These are phyloP conservation scores for Coremacera marginata DNA, from an alignment of 2,888 invertebrate species.

Conservation along the genomic window DNA sequence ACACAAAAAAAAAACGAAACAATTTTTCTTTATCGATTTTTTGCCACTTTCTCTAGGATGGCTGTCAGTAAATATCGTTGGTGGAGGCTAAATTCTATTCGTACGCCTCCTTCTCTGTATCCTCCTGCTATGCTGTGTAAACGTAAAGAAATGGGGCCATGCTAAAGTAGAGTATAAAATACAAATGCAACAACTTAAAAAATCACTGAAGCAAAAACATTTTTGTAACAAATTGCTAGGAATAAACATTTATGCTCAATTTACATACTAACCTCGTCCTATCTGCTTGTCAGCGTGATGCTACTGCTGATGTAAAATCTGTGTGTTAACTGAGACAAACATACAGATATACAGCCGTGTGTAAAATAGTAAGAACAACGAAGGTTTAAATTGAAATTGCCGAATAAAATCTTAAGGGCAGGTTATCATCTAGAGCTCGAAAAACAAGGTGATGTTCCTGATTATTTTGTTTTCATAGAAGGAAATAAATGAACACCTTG, in stretches of 20 bases:
- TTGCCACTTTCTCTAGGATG: background rate
- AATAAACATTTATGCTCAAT: conserved; percentile 20
- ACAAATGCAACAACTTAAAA: background rate
- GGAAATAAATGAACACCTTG: no score
- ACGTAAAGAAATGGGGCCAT: background rate
- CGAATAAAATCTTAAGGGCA: no score
- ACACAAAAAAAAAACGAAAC: background rate
- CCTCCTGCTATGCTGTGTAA: no score
- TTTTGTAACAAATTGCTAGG: conserved; percentile 12
- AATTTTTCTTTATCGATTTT: conserved; percentile 3
- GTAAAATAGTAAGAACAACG: no score
- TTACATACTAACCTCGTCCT: background rate
- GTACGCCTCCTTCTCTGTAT: background rate
- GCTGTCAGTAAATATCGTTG: background rate
- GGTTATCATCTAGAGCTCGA: no score
- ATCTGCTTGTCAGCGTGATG: conserved; percentile 5
- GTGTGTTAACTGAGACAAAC: background rate
- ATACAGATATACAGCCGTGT: no score
- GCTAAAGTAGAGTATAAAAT: background rate
- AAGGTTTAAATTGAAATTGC: no score
- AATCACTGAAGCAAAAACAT: conserved; percentile 7
- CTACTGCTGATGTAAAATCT: background rate
- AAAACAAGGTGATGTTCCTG: no score
- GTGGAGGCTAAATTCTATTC: background rate
- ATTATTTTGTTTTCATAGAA: no score